Conservation (phyloP, 2,113 vertebrate genomes). For the Myiagra hebetior region DNA sequence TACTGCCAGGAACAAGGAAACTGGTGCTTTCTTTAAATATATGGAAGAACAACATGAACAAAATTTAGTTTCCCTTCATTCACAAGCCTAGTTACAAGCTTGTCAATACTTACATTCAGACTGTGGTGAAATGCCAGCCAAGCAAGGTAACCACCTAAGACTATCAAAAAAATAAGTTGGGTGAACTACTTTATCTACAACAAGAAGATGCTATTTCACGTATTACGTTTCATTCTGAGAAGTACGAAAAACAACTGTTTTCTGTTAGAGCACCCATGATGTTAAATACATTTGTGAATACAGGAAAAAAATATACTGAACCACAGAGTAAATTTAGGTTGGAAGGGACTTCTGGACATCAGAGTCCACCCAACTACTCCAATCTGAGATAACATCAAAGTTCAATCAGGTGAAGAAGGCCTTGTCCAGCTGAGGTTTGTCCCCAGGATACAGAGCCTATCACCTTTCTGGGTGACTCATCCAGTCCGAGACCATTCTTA, state of each 20-base stretch:
- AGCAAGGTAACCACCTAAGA: neutral
- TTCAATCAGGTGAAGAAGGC: neutral
- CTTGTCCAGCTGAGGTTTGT: neutral
- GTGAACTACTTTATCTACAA: neutral
- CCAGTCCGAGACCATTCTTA: neutral
- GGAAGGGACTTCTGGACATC: neutral
- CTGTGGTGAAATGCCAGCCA: neutral
- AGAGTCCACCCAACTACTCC: neutral
- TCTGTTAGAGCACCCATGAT: neutral
- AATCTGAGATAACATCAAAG: neutral
- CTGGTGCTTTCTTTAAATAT: neutral
- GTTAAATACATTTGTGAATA: neutral
- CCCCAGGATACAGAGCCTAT: neutral
- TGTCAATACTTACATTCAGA: neutral
- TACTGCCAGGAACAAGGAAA: constrained; percentile 1
- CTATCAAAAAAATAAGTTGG: neutral
- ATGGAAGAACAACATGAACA: neutral
- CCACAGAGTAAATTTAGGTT: neutral
- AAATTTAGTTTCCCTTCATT: neutral
- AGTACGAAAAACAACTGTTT: neutral
- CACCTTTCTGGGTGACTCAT: neutral
- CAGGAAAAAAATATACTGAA: neutral
- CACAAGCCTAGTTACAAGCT: neutral
- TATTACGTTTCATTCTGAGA: neutral
- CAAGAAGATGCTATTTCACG: neutral